phyloP scores from a whole-genome alignment of 2,888 invertebrate species.

The Bugulina stolonifera region DNA sequence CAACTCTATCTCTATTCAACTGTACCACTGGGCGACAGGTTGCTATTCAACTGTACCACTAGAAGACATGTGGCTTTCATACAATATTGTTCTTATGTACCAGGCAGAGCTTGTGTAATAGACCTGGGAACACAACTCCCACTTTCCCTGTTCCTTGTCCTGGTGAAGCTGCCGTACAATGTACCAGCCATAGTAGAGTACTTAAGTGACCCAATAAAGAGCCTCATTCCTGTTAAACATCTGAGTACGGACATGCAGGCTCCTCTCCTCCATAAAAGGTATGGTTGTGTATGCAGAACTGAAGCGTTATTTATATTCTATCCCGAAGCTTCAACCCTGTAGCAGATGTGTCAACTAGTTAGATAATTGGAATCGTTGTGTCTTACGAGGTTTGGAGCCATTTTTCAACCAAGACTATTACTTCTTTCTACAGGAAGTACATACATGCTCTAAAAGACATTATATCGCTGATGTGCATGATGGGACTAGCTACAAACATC shows the following conservation, averaged over 20 bases:
- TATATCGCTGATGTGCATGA: neutral
- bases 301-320: too few relatives aligned
- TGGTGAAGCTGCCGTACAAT: constrained; percentile 4
- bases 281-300: too few relatives aligned
- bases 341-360: too few relatives aligned
- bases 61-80: too few relatives aligned
- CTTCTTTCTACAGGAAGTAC: constrained; percentile 20
- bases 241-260: neutral
- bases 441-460: neutral
- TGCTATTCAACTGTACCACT: too few relatives aligned
- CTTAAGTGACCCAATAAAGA: neutral
- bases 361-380: too few relatives aligned
- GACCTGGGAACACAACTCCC: constrained; percentile 5
- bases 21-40: too few relatives aligned
- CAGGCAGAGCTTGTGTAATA: neutral
- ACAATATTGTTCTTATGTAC: too few relatives aligned
- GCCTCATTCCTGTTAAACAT: constrained; percentile 3
- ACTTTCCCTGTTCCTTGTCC: neutral
- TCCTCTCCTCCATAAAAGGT: constrained; percentile 12
- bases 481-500: constrained; percentile 10
- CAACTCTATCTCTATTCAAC: too few relatives aligned
- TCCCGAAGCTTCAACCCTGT: too few relatives aligned
- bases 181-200: constrained; percentile 13
- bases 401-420: too few relatives aligned
- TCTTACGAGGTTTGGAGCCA: too few relatives aligned